Conservation (phyloP, 2,888 invertebrate genomes). For the Ceriagrion tenellum region DNA sequence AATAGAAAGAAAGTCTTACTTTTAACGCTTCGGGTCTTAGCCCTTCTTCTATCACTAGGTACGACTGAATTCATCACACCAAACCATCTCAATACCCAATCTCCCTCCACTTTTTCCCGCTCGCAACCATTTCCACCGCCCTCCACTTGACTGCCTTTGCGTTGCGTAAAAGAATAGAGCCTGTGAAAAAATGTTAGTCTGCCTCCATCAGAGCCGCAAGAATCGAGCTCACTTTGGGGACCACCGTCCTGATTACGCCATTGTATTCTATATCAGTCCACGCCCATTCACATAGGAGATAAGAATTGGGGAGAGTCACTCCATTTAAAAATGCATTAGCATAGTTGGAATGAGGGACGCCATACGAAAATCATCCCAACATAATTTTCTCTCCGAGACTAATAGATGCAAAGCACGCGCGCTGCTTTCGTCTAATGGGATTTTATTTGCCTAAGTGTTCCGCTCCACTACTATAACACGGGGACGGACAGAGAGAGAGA, state of each 20-base stretch:
- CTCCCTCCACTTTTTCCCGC: neutral
- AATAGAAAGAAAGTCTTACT: no score
- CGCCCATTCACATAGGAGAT: neutral
- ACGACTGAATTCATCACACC: neutral
- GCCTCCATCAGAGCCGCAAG: neutral
- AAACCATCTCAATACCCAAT: neutral
- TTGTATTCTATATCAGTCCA: constrained; percentile 46
- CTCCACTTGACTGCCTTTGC: neutral
- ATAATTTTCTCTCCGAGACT: neutral
- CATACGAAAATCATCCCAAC: neutral
- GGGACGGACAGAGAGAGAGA: no score
- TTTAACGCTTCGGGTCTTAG: no score
- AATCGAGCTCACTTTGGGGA: neutral
- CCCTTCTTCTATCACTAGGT: no score
- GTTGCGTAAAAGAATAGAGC: constrained; percentile 10
- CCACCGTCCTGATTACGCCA: neutral
- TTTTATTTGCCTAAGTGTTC: neutral
- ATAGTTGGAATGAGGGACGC: constrained; percentile 18
- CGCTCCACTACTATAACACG: no score
- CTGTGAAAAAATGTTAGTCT: neutral
- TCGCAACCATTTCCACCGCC: neutral
- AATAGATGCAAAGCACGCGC: constrained; percentile 10
- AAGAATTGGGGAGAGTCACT: neutral
- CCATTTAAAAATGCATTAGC: constrained; percentile 55
- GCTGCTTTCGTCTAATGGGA: neutral